Percentiles rank a stretch among this genome's conserved stretches.
Conservation (phyloP, 2,797 vertebrate genomes). For the Psittacula echo region DNA sequence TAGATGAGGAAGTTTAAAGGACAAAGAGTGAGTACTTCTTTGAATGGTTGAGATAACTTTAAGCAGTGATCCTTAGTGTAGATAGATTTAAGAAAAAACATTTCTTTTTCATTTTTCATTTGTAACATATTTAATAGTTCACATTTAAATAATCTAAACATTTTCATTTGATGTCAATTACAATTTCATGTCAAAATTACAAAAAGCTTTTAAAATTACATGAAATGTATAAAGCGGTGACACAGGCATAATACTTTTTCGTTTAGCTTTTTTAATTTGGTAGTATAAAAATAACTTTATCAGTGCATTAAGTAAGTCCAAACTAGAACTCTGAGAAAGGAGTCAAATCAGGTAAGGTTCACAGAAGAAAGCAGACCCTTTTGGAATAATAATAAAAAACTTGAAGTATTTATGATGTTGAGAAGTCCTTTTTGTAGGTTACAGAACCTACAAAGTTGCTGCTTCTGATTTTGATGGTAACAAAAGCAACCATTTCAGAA, state of each 20-base stretch:
- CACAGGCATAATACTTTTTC: not conserved
- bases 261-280: not conserved
- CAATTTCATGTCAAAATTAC: not conserved
- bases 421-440: slow-evolving; percentile 38
- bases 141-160: not conserved
- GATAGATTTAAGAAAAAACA: not conserved
- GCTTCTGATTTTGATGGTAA: slow-evolving; percentile 78
- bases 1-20: not conserved
- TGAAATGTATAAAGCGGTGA: not conserved
- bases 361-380: not conserved
- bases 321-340: not conserved
- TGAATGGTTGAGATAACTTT: too few species aligned
- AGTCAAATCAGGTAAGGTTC: not conserved
- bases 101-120: not conserved
- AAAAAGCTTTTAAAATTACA: not conserved
- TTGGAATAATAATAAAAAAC: not conserved
- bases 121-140: not conserved
- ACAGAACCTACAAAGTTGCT: slow-evolving; percentile 65
- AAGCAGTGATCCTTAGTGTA: not conserved
- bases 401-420: not conserved
- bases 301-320: not conserved
- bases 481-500: slow-evolving; percentile 64
- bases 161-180: not conserved
- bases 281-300: not conserved
- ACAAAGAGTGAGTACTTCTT: not conserved